Evolutionary conservation across 2,113 vertebrate species (phyloP).

Genomic region (Poicephalus gulielmi): DNA sequence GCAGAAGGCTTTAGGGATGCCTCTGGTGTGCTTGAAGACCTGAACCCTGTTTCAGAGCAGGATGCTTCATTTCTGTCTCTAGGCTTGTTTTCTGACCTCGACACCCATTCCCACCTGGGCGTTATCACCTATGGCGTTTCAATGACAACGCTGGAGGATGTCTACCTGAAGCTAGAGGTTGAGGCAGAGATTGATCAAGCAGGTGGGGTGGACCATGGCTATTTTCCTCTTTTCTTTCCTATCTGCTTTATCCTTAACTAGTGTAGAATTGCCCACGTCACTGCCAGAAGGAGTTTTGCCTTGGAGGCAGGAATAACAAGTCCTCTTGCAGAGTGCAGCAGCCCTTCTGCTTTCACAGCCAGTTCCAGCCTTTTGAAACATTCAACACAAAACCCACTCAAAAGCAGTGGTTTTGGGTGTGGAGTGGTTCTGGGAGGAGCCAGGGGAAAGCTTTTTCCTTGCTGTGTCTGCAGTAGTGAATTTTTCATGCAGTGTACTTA

Average conservation of each 20-base stretch:
- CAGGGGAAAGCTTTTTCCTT: not conserved
- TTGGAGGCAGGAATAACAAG: accelerated
- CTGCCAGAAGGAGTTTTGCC: not conserved
- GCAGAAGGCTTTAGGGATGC: not conserved
- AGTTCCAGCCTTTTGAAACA: not conserved
- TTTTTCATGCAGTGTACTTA: not conserved
- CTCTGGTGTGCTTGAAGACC: not conserved
- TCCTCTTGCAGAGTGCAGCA: accelerated
- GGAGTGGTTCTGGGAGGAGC: not conserved
- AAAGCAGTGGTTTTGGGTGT: not conserved
- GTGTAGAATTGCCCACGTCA: accelerated
- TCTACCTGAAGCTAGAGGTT: conserved; percentile 92
- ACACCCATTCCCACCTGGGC: conserved; percentile 83
- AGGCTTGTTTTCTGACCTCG: conserved; percentile 92
- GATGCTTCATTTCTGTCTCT: not conserved
- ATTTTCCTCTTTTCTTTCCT: not conserved
- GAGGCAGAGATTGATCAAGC: conserved; percentile 94
- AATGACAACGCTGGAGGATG: conserved; percentile 97
- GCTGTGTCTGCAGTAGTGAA: not conserved
- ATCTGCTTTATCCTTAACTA: accelerated
- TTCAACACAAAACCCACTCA: not conserved
- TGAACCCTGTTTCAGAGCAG: not conserved
- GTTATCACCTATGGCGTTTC: conserved; percentile 93
- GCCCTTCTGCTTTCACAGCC: accelerated
- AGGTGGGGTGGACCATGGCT: conserved; percentile 69